phyloP scores from a whole-genome alignment of 2,113 vertebrate genomes.

The Sminthopsis crassicaudata region DNA sequence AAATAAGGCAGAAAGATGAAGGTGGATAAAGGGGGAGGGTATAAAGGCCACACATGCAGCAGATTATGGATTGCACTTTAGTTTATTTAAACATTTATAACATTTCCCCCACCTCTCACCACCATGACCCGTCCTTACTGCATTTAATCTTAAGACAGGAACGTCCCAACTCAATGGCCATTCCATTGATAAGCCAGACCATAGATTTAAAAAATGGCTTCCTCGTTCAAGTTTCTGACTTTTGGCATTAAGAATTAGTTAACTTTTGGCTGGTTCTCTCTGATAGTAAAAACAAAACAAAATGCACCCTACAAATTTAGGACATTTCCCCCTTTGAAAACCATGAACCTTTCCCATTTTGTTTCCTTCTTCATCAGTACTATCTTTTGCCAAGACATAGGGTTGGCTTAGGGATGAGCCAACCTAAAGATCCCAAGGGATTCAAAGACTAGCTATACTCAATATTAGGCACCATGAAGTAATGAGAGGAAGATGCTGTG shows the following conservation, averaged over 20 bases:
- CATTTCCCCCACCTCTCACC: conserved; percentile 27
- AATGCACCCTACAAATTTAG: background rate
- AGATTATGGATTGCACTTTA: conserved; percentile 24
- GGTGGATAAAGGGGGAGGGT: background rate
- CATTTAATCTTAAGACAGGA: background rate
- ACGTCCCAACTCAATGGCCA: background rate
- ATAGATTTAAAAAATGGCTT: background rate
- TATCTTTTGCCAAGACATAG: background rate
- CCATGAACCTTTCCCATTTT: background rate
- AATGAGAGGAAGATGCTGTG: background rate
- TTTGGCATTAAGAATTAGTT: background rate
- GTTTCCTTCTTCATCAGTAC: background rate
- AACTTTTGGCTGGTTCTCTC: background rate
- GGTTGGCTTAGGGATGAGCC: background rate
- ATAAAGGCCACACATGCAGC: conserved; percentile 18
- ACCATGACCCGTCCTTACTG: background rate
- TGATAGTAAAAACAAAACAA: background rate
- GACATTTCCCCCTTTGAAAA: background rate
- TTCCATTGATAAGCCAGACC: background rate
- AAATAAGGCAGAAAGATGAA: conserved; percentile 20
- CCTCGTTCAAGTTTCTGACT: background rate
- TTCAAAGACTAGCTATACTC: background rate
- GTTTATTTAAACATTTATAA: conserved; percentile 14
- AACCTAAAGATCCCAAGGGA: background rate
- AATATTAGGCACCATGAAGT: background rate